Evolutionary conservation across 1,140 invertebrate genomes (phyloP), one percentile per base, ranked within the genome.

Genomic region (Geopemphigus sp.): DNA sequence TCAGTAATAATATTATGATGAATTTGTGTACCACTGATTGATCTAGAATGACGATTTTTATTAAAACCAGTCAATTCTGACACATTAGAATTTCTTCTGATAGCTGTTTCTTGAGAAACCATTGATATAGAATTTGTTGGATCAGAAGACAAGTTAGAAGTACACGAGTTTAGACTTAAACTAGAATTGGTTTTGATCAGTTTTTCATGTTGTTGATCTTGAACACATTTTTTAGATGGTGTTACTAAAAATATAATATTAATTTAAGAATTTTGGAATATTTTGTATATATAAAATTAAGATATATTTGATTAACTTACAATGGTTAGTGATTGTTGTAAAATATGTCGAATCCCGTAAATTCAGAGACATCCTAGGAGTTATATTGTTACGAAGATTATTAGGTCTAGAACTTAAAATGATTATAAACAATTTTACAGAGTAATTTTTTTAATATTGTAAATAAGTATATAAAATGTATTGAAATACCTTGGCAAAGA

Each of bases 301-400:
- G 19, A 68, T 68, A 47, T 5, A 8, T 47, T 24, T n/a, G 5
- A 24, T 47, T 24, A 26, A 54, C 29, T 89, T 86, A 87, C 89
- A 88, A 84, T 92, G 90, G 15, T 92, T 93, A 61, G 93, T 92
- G 80, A 94, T 94, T 24, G 92, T 89, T 22, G 91, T 90, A 83
- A 94, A 89, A 83, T 93, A 93, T 22, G 90, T 90, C 0, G 91
- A 91, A 84, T 94, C 92, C 82, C 91, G 87, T 24, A 90, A 84
- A 83, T 90, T 88, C 82, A 89, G 86, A 5, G 89, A 90, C 32
- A 88, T 88, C 82, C 89, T 54, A 17, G 72, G 53, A 24, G 17
- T 19, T 39, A 56, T 56, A 1, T 74, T 54, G 17, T 29, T 56
- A 56, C 12, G 22, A 26, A 22, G 29, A 15, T 54, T 74, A 39